A percentile compares a stretch with the other conserved stretches of the same genome.
These are phyloP conservation scores for Oryzias sinensis DNA, from an alignment of 2,797 vertebrate species.

Conservation along the genomic window DNA sequence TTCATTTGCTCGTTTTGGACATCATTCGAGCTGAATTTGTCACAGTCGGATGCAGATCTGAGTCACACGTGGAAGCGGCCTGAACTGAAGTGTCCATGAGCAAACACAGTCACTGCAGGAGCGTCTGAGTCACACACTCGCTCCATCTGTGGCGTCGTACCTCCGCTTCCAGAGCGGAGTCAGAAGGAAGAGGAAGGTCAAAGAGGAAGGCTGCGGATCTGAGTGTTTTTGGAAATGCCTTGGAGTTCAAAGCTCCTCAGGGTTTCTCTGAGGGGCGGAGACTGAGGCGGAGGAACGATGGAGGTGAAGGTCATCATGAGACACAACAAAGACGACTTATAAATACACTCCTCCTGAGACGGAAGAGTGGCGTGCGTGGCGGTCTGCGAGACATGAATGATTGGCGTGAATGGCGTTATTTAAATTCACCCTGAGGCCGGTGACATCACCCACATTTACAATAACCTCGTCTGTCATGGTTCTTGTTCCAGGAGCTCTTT, in stretches of 20 bases:
- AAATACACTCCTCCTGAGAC: slow-evolving; percentile 49
- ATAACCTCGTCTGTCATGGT: slow-evolving; percentile 35
- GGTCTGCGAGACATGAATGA: slow-evolving; percentile 34
- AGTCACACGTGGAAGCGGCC: slow-evolving; percentile 36
- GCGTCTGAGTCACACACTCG: slow-evolving; percentile 37
- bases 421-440: slow-evolving; percentile 54
- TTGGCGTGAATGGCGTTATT: slow-evolving; percentile 46
- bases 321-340: slow-evolving; percentile 29
- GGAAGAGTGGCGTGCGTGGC: neutral
- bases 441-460: slow-evolving; percentile 22
- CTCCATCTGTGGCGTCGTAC: slow-evolving; percentile 29
- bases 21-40: slow-evolving; percentile 42
- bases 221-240: slow-evolving; percentile 22
- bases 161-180: neutral
- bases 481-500: slow-evolving; percentile 2
- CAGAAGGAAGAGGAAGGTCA: slow-evolving; percentile 37
- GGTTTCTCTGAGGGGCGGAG: too few species aligned
- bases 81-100: slow-evolving; percentile 38
- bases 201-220: slow-evolving; percentile 38
- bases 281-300: slow-evolving; percentile 29
- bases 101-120: slow-evolving; percentile 23
- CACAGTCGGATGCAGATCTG: slow-evolving; percentile 36
- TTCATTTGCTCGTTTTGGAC: slow-evolving; percentile 24
- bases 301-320: slow-evolving; percentile 36
- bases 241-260: slow-evolving; percentile 1